Percentiles rank a stretch among this genome's conserved stretches.
phyloP scores from a whole-genome alignment of 2,113 vertebrate species.

The Barnardius zonarius region DNA sequence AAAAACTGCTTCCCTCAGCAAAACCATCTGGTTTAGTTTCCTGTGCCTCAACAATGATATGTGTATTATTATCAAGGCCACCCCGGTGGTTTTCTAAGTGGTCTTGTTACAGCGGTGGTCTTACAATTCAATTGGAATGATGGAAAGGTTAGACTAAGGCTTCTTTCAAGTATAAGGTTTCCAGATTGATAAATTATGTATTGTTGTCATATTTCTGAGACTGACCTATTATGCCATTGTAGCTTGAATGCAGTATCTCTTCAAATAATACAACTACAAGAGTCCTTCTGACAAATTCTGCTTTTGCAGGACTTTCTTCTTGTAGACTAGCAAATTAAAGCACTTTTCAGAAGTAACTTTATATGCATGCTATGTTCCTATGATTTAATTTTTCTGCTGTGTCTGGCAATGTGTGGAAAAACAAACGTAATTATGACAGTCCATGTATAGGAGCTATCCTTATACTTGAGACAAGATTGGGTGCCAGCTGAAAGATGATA shows the following conservation, averaged over 20 bases:
- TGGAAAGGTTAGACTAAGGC: slow-evolving; percentile 76
- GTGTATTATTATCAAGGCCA: slow-evolving; percentile 81
- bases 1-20: slow-evolving; percentile 85
- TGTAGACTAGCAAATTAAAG: neutral
- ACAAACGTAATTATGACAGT: neutral
- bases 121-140: slow-evolving; percentile 79
- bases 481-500: neutral
- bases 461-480: accelerated
- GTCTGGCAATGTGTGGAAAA: neutral
- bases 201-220: slow-evolving; percentile 64
- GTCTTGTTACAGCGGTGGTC: slow-evolving; percentile 84
- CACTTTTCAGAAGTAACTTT: neutral
- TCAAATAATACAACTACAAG: neutral
- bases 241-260: slow-evolving; percentile 41
- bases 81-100: slow-evolving; percentile 74
- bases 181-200: slow-evolving; percentile 68
- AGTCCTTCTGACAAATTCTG: neutral
- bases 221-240: neutral
- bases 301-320: neutral
- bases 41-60: slow-evolving; percentile 81
- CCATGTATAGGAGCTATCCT: neutral
- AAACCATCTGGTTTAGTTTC: slow-evolving; percentile 87
- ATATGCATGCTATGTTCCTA: neutral
- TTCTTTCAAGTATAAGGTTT: slow-evolving; percentile 81
- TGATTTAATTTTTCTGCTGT: neutral